Evolutionary conservation across 1,140 invertebrate genomes (phyloP), one percentile per base, ranked within the genome.

Genomic region (Cydia pomonella): DNA sequence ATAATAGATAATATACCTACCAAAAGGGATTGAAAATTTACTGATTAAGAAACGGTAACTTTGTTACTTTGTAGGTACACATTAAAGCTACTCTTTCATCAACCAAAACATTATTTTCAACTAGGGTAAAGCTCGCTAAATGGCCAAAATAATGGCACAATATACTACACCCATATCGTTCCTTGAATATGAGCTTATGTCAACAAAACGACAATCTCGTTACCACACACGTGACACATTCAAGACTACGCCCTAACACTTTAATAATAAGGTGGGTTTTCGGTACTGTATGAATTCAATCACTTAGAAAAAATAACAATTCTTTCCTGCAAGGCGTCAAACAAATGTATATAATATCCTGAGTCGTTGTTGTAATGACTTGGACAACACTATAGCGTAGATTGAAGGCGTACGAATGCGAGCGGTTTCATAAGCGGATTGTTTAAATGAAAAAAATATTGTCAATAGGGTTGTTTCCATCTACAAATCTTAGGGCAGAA

Each of bases 321-420:
- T 64, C 63, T 33, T 64, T 7, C 63, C 12, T 69, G 33, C 53
- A 23, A 59, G 29, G 29, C 29, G 27, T 69, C 29, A 33, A 38
- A 38, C 64, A 33, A 69, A 33, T 33, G 27, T 69, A 33, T 69
- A 69, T 69, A 69, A 69, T 69, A 69, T 69, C 64, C 64, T 64
- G 27, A 64, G 63, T 64, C 63, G 64, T 33, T 33, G 64, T 69
- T 1, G 27, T 69, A 69, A 69, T 69, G 64, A 69, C 64, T 69
- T 69, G 29, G 29, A 69, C 64, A 69, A 69, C 64, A 69, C 64
- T 69, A 69, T 69, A 18, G 64, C 64, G 64, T 41, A 69, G 64
- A 69, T 69, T 69, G 29, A 69, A 33, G 33, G n/a, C 16, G 64
- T 0, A 0, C 29, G 0, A 69, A 16, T 69, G 27, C 3, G 0